A percentile compares a stretch with the other conserved stretches of the same genome.
These are phyloP conservation scores for Siphlonurus alternatus DNA, from an alignment of 2,888 invertebrate genomes.

Conservation along the genomic window DNA sequence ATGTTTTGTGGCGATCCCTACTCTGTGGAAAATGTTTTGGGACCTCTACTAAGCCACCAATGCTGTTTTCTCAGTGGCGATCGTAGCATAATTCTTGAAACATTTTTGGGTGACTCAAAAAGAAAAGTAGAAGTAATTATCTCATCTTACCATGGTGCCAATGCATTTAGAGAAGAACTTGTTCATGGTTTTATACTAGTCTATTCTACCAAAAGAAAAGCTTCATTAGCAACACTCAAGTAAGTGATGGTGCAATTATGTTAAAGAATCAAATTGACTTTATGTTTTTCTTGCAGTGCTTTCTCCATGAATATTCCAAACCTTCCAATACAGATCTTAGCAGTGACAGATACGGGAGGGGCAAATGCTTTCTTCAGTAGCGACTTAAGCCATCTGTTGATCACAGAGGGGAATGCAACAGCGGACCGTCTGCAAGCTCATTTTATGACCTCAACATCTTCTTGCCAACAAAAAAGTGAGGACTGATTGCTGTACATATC, in stretches of 20 bases:
- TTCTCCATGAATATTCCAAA: conserved; percentile 88
- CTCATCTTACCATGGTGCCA: conserved; percentile 87
- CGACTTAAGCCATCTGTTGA: conserved; percentile 73
- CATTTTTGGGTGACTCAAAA: conserved; percentile 80
- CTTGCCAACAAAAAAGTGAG: conserved; percentile 73
- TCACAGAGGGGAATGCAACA: conserved; percentile 83
- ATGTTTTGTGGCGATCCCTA: conserved; percentile 94
- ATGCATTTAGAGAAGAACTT: conserved; percentile 77
- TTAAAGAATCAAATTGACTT: too few species aligned
- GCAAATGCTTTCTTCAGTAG: conserved; percentile 81
- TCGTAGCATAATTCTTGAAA: conserved; percentile 77
- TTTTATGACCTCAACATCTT: conserved; percentile 78
- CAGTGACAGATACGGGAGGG: conserved; percentile 78
- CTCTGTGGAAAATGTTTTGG: conserved; percentile 74
- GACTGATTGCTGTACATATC: conserved; percentile 12
- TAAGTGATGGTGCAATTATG: conserved; percentile 30
- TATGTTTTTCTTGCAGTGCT: conserved; percentile 39
- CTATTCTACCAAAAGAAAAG: conserved; percentile 87
- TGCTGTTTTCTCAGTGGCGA: conserved; percentile 74
- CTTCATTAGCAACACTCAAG: conserved; percentile 83
- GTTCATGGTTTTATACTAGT: conserved; percentile 91
- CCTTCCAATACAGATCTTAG: conserved; percentile 83
- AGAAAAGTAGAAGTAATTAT: conserved; percentile 80
- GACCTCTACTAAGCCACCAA: conserved; percentile 72
- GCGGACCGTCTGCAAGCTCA: conserved; percentile 80